Percentiles rank a stretch among this genome's conserved stretches.
Evolutionary conservation across 2,113 vertebrate genomes (phyloP).

Genomic region (Ptilonorhynchus violaceus): DNA sequence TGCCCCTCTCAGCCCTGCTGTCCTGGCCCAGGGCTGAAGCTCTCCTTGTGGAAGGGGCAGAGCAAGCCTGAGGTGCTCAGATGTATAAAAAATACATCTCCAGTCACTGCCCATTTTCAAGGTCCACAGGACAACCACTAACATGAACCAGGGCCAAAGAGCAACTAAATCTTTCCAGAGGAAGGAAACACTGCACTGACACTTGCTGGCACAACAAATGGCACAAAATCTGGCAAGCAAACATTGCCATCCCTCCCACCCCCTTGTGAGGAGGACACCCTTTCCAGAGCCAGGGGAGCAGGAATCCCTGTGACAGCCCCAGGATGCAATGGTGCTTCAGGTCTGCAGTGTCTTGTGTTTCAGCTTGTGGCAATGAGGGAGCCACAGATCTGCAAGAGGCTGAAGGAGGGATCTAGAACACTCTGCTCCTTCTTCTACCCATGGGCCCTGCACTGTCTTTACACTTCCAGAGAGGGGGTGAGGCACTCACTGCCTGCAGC

Average conservation of each 20-base stretch:
- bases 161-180: background rate
- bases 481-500: slow-evolving; percentile 86
- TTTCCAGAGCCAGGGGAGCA: background rate
- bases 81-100: background rate
- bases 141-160: background rate
- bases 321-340: background rate
- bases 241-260: background rate
- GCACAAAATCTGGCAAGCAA: background rate
- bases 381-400: background rate
- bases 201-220: background rate
- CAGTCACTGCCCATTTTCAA: background rate
- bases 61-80: background rate
- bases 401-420: background rate
- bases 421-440: background rate
- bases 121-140: background rate
- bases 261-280: background rate
- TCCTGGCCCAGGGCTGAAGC: background rate
- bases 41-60: background rate
- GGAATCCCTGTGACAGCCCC: background rate
- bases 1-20: background rate
- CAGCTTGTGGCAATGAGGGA: background rate
- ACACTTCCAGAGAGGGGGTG: background rate
- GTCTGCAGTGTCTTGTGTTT: background rate
- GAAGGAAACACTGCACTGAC: background rate
- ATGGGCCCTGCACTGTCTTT: background rate